Percentiles rank a stretch among this genome's conserved stretches.
These are phyloP conservation scores for Drosophila willistoni DNA, from an alignment of 1,140 invertebrate genomes.

Conservation along the genomic window DNA sequence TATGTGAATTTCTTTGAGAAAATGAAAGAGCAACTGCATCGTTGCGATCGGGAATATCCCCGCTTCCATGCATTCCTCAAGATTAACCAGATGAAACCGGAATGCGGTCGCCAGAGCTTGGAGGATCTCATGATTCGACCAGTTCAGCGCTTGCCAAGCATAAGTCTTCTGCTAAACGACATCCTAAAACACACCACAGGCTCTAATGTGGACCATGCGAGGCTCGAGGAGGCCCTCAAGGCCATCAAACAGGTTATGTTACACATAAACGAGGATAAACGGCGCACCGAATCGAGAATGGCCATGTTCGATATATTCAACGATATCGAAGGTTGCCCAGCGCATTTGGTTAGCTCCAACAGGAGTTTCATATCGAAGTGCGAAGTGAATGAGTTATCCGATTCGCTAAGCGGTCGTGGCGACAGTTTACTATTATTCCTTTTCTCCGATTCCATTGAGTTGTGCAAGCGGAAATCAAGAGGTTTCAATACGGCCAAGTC, in stretches of 20 bases:
- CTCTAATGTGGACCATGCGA: constrained; percentile 92
- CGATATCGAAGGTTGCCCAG: constrained; percentile 98
- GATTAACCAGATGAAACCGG: constrained; percentile 94
- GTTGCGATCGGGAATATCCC: constrained; percentile 95
- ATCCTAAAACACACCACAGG: constrained; percentile 95
- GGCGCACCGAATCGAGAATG: constrained; percentile 96
- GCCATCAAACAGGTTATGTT: constrained; percentile 96
- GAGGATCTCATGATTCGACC: constrained; percentile 98
- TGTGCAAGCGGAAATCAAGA: constrained; percentile 94
- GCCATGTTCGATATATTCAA: constrained; percentile 99
- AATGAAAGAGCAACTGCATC: constrained; percentile 95
- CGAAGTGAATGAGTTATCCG: constrained; percentile 95
- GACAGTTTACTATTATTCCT: constrained; percentile 95
- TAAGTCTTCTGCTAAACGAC: constrained; percentile 96
- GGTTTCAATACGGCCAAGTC: constrained; percentile 88
- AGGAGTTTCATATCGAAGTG: constrained; percentile 93
- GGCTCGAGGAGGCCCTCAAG: constrained; percentile 92
- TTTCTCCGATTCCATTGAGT: constrained; percentile 96
- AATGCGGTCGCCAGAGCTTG: constrained; percentile 97
- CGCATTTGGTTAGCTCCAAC: constrained; percentile 95
- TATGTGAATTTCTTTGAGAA: constrained; percentile 99
- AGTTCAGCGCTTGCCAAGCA: constrained; percentile 97
- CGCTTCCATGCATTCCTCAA: constrained; percentile 99
- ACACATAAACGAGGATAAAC: constrained; percentile 98
- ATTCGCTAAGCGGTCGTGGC: constrained; percentile 92